Evolutionary conservation across 30 jellyfish, hydroid and myxozoan genomes (phyloP).

Genomic region (Aurelia aurita complex sp. Pacific): DNA sequence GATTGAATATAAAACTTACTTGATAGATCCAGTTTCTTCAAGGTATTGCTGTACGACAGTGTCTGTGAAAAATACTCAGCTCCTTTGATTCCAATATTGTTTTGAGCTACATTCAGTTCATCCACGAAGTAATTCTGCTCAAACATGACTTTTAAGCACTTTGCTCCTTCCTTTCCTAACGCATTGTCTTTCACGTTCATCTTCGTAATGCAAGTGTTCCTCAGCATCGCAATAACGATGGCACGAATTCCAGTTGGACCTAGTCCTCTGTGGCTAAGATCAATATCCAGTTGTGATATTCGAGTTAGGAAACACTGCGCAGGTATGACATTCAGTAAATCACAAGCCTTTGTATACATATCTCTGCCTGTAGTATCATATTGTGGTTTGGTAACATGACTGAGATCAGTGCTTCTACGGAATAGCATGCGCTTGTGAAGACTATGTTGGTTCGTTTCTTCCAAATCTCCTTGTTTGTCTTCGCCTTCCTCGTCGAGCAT

Average conservation of each 20-base stretch:
- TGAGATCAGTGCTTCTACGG: background rate
- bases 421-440: no score
- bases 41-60: constrained; percentile 22
- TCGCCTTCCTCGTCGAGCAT: no score
- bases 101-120: constrained; percentile 33
- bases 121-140: constrained; percentile 46
- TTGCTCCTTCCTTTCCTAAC: constrained; percentile 32
- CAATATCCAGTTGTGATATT: constrained; percentile 25
- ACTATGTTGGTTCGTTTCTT: no score
- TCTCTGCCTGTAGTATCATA: constrained; percentile 43
- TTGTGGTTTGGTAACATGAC: background rate
- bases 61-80: constrained; percentile 30
- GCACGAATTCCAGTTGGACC: constrained; percentile 50
- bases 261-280: constrained; percentile 42
- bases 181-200: constrained; percentile 43
- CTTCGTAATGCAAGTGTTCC: constrained; percentile 30
- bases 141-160: constrained; percentile 19
- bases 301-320: constrained; percentile 32
- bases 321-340: constrained; percentile 30
- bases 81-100: constrained; percentile 23
- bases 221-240: constrained; percentile 32
- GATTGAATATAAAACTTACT: constrained; percentile 6
- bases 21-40: constrained; percentile 41
- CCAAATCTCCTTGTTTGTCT: no score
- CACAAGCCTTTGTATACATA: constrained; percentile 33